Base-by-base conservation (phyloP, 2,888 invertebrate species). In the Microchrysa polita region DNA sequence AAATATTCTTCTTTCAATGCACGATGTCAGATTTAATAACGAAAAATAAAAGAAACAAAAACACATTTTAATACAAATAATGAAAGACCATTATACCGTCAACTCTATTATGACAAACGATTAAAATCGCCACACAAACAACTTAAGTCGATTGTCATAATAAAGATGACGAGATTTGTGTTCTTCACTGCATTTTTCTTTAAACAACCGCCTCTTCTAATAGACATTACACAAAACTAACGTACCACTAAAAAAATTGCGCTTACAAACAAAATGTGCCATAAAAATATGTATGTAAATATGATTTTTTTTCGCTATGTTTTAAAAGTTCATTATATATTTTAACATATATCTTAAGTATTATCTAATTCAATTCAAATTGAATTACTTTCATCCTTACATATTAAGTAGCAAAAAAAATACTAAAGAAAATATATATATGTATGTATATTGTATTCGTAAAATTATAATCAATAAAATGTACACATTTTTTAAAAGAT, bases 251-350 rank as follows among this genome's bases (percentile, higher is more conserved):
- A 67, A 52, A 53, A 55, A 69, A 69, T 69, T 69, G 55, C 44
- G 52, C 72, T 74, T 74, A 72, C 72, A 65, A 72, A 74, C 48
- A 74, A 74, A 74, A 72, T 72, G 65, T 74, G 74, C 74, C 72
- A 74, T 72, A 72, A 67, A 73, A 44, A 34, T 65, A 73, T 65
- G 27, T 34, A 34, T 34, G 67, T 63, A 55, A 74, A 61, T 72
- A 60, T 71, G 55, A 7, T 34, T 34, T 34, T 34, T 34, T 34
- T 34, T 34, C 7, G 7, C 27, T 34, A 34, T 34, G 27, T 7
- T 34, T 34, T 34, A 2, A 2, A 34, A 34, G 2, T 71, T 67
- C 27, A 53, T 23, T 67, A 53, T 27, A 27, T 34, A 20, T 69
- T 40, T 69, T 55, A 18, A 20, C 27, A 55, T 69, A 69, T 69